A percentile compares a stretch with the other conserved stretches of the same genome.
Evolutionary conservation across 2,113 vertebrate genomes (phyloP).

Genomic region (Plectropomus leopardus): DNA sequence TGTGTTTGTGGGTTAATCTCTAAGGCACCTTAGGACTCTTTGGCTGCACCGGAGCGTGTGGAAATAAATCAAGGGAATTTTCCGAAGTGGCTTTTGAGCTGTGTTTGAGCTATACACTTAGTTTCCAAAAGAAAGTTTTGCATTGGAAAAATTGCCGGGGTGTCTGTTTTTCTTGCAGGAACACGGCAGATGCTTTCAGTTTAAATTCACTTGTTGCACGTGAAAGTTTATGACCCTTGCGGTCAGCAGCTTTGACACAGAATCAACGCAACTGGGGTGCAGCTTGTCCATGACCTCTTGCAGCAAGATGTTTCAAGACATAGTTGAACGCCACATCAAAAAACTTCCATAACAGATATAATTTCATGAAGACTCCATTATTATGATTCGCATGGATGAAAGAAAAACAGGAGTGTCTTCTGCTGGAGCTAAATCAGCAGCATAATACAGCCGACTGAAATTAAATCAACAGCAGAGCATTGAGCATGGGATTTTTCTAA

Average conservation of each 20-base stretch:
- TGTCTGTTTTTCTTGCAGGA: neutral
- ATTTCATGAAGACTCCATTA: slow-evolving; percentile 8
- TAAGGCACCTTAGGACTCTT: slow-evolving; percentile 19
- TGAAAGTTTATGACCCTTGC: neutral
- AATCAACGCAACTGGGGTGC: neutral
- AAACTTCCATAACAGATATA: neutral
- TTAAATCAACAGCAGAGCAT: slow-evolving; percentile 31
- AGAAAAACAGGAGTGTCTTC: slow-evolving; percentile 16
- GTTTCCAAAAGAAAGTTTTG: neutral
- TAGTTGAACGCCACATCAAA: neutral
- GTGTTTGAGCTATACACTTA: slow-evolving; percentile 1
- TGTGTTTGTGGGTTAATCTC: slow-evolving; percentile 53
- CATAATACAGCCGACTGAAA: slow-evolving; percentile 17
- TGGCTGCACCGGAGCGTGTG: slow-evolving; percentile 7
- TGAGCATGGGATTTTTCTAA: slow-evolving; percentile 22
- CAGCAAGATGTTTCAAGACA: neutral
- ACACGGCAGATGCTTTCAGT: neutral
- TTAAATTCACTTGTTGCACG: slow-evolving; percentile 9
- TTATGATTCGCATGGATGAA: slow-evolving; percentile 19
- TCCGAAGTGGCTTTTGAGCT: neutral
- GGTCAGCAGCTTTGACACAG: neutral
- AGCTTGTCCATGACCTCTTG: neutral
- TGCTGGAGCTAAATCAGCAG: slow-evolving; percentile 23
- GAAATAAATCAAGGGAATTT: slow-evolving; percentile 24
- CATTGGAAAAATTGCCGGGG: neutral